Evolutionary conservation across 2,797 vertebrate species (phyloP).

Genomic region (Cygnus olor): DNA sequence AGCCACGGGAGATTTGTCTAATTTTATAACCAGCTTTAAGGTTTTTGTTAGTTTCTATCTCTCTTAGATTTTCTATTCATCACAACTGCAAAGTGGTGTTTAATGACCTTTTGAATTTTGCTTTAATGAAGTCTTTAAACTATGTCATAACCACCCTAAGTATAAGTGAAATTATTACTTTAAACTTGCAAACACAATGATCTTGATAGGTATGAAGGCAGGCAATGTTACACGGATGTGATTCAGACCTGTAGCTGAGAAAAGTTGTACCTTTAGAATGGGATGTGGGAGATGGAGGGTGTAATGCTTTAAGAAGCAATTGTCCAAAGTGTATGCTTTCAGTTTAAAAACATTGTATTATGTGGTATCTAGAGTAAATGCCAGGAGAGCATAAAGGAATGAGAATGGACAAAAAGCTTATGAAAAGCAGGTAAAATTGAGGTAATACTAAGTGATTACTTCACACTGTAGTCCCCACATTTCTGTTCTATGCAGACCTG

Average conservation of each 20-base stretch:
- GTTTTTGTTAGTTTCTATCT: neutral
- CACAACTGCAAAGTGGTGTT: neutral
- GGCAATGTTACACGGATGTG: neutral
- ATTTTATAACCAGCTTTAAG: neutral
- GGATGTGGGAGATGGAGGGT: neutral
- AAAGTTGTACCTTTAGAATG: neutral
- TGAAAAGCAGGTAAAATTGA: neutral
- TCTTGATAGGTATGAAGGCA: neutral
- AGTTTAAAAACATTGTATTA: neutral
- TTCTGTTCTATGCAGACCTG: neutral
- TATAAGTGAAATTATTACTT: neutral
- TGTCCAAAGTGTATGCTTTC: neutral
- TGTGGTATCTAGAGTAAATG: neutral
- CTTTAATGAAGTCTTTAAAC: slow-evolving; percentile 1
- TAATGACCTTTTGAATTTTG: neutral
- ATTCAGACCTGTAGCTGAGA: neutral
- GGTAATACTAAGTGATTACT: neutral
- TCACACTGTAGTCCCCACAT: neutral
- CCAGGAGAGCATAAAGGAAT: neutral
- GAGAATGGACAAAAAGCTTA: neutral
- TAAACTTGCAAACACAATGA: neutral
- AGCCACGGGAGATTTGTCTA: neutral
- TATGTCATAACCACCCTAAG: neutral
- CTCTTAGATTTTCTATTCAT: neutral
- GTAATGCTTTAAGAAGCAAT: neutral